These are phyloP conservation scores for Andrena minutula DNA, from an alignment of 2,888 invertebrate species.

Conservation along the genomic window DNA sequence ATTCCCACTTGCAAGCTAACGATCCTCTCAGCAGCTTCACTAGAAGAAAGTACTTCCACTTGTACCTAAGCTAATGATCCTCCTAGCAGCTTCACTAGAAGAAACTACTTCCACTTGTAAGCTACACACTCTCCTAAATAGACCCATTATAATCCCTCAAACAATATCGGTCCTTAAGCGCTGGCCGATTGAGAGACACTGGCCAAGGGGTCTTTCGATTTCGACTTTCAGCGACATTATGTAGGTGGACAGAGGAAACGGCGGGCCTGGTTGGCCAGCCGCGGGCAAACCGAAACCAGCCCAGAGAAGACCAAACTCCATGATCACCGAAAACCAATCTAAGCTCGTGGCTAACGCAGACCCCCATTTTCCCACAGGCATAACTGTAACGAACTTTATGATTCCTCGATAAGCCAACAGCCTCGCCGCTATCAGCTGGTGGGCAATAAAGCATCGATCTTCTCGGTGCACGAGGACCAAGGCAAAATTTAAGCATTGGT, in stretches of 20 bases:
- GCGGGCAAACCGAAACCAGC: conserved; percentile 66
- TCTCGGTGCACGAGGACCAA: not conserved
- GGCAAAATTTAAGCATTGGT: conserved; percentile 30
- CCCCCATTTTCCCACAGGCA: conserved; percentile 26
- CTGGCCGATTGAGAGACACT: conserved; percentile 44
- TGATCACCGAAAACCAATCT: conserved; percentile 31
- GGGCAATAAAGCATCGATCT: not conserved
- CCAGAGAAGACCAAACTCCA: conserved; percentile 63
- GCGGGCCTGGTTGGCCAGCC: conserved; percentile 48
- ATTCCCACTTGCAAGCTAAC: no score
- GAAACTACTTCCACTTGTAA: not conserved
- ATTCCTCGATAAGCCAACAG: not conserved
- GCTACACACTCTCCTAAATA: not conserved
- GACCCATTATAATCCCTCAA: no score
- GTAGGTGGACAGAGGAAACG: conserved; percentile 66
- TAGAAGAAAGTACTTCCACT: no score
- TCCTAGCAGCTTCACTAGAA: not conserved
- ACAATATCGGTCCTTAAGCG: not conserved
- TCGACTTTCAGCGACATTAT: conserved; percentile 70
- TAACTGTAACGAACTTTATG: not conserved
- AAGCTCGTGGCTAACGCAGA: conserved; percentile 12
- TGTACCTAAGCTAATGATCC: no score
- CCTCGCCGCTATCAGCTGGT: not conserved
- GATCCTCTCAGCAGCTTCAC: no score
- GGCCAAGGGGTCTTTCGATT: conserved; percentile 24